Percentiles rank a stretch among this genome's conserved stretches.
Conservation (phyloP, 2,113 vertebrate species). For the Prietella phreatophila region DNA sequence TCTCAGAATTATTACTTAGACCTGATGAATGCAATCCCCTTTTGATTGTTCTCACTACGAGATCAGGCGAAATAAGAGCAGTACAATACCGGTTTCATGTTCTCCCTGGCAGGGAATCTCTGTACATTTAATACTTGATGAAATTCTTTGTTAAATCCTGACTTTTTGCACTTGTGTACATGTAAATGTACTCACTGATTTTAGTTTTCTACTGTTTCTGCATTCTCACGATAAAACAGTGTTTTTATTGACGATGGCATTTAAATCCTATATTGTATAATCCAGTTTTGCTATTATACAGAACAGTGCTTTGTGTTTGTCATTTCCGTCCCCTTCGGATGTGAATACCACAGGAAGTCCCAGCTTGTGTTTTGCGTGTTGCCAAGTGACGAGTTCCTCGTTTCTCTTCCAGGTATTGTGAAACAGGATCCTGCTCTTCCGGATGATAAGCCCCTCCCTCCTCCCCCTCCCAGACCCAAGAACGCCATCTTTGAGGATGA, state of each 20-base stretch:
- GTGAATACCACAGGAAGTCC: neutral
- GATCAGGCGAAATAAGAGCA: neutral
- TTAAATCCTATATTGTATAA: neutral
- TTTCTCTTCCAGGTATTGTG: slow-evolving; percentile 83
- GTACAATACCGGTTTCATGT: neutral
- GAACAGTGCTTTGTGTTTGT: neutral
- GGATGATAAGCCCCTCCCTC: slow-evolving; percentile 76
- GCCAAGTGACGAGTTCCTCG: slow-evolving; percentile 40
- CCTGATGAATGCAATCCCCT: neutral
- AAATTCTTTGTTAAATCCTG: neutral
- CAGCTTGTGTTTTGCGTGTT: neutral
- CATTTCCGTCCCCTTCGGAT: neutral
- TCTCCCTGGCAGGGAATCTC: too few relatives aligned
- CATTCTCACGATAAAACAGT: neutral
- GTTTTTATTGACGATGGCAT: too few relatives aligned
- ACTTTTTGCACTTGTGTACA: too few relatives aligned
- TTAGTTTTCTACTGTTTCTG: neutral
- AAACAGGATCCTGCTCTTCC: slow-evolving; percentile 89
- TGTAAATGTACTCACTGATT: too few relatives aligned
- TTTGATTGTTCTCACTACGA: neutral
- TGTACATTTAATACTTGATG: neutral
- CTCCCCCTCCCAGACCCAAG: slow-evolving; percentile 81
- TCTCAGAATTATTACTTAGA: neutral
- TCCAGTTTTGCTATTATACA: neutral
- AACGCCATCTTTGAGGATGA: slow-evolving; percentile 94